Evolutionary conservation across 1,140 invertebrate species (phyloP), one percentile per base, ranked within the genome.

Genomic region (Nasonia giraulti): DNA sequence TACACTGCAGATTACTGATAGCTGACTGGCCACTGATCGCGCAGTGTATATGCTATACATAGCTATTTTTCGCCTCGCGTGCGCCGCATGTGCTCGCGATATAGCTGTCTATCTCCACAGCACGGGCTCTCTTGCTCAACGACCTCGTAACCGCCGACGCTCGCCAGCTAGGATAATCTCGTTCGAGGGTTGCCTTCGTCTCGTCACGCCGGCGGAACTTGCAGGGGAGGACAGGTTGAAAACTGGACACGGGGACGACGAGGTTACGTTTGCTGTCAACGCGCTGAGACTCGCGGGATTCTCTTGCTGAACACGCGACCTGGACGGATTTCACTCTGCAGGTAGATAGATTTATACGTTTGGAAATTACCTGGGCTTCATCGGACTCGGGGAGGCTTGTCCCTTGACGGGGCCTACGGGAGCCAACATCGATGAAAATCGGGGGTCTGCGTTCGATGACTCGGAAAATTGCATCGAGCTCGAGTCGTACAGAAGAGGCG

Each of bases 231-330:
- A n/a, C 12, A 0, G 0, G 1, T 20, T 7, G 55, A 7, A 62
- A 62, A 62, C 55, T 62, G 69, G 37, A 66, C 80, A 82, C 80
- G 80, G 37, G 69, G 11, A 82, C 50, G 62, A 20, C 17, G 81
- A 82, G 81, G 81, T 82, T 82, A 82, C 66, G 81, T 75, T 76
- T 7, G 50, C 50, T 82, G 73, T 75, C 81, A 75, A 55, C 73
- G 69, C 81, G 55, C 55, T 62, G 55, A 20, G 17, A 62, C 17
- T 62, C 55, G 17, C 55, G 55, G 17, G 20, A 62, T 62, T 62
- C 20, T 6, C 0, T 17, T 20, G 4, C 55, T 62, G 50, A 55
- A 17, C 11, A 14, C 50, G 12, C 8, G 50, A 55, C 17, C 17
- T 10, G 14, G 20, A 62, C 55, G 55, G 0, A 62, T 62, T 62